These are phyloP conservation scores for Campoplex capitator DNA, from an alignment of 2,888 invertebrate genomes.

Conservation along the genomic window DNA sequence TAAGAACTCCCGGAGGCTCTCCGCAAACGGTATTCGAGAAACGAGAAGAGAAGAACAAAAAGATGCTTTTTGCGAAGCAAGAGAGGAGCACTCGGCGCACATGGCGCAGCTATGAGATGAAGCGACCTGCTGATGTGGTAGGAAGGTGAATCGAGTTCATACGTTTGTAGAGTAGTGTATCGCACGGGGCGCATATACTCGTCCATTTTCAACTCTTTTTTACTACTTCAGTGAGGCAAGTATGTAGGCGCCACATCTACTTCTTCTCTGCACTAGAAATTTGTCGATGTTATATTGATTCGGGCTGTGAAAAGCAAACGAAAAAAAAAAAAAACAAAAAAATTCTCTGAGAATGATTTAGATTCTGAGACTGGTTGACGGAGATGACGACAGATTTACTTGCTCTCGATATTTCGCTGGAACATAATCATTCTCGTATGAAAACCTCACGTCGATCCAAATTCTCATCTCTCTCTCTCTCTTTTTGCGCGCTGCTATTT, in stretches of 20 bases:
- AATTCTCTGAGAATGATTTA: neutral
- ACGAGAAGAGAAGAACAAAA: slow-evolving; percentile 60
- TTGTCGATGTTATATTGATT: neutral
- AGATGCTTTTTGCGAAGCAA: slow-evolving; percentile 54
- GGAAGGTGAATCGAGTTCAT: slow-evolving; percentile 30
- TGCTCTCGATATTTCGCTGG: slow-evolving; percentile 25
- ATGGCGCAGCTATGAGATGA: slow-evolving; percentile 43
- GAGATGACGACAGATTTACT: slow-evolving; percentile 25
- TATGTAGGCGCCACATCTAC: neutral
- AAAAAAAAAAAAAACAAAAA: neutral
- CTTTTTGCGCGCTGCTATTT: slow-evolving; percentile 65
- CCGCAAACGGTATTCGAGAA: slow-evolving; percentile 59
- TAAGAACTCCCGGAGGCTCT: slow-evolving; percentile 64
- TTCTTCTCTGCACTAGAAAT: neutral
- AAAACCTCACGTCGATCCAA: slow-evolving; percentile 37
- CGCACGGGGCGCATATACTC: neutral
- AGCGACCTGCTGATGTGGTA: slow-evolving; percentile 12
- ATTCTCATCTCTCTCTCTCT: slow-evolving; percentile 31
- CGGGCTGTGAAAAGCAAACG: neutral
- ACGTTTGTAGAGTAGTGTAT: neutral
- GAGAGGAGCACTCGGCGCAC: slow-evolving; percentile 45
- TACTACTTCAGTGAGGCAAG: neutral
- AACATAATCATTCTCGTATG: neutral
- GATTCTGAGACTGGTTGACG: neutral
- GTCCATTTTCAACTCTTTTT: neutral